Conservation (phyloP, 1,140 invertebrate species). For the Drosophila aff. region DNA sequence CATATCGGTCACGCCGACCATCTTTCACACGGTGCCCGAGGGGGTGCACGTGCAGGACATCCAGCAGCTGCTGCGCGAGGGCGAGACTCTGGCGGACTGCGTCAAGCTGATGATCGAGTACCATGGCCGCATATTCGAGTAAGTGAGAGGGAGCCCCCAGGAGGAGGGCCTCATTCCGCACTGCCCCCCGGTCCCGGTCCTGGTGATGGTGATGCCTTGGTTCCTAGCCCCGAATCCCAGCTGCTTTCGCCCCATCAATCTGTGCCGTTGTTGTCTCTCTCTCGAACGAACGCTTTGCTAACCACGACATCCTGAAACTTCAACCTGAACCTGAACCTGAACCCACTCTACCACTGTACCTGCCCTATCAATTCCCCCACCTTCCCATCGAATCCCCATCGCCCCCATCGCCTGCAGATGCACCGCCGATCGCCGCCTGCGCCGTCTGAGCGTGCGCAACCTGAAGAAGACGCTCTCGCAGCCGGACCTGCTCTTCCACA, state of each 20-base stretch:
- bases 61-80: constrained; percentile 68
- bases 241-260: constrained; percentile 23
- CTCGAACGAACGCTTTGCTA: constrained; percentile 19
- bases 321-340: constrained; percentile 26
- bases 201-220: constrained; percentile 49
- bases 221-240: constrained; percentile 26
- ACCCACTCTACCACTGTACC: constrained; percentile 8
- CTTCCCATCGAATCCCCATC: constrained; percentile 18
- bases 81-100: constrained; percentile 75
- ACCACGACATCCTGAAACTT: constrained; percentile 17
- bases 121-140: constrained; percentile 81
- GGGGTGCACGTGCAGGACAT: constrained; percentile 73
- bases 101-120: constrained; percentile 84
- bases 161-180: not conserved
- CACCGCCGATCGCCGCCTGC: constrained; percentile 66
- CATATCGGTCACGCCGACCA: constrained; percentile 76
- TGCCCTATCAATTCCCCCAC: constrained; percentile 8
- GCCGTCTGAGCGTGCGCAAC: constrained; percentile 70
- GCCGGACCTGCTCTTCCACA: constrained; percentile 79
- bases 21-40: constrained; percentile 77
- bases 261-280: constrained; percentile 23
- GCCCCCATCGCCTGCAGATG: constrained; percentile 57
- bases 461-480: constrained; percentile 81
- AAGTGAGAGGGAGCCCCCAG: constrained; percentile 53
- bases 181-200: not conserved